These are phyloP conservation scores for Xenus cinereus DNA, from an alignment of 2,113 vertebrate genomes.

Conservation along the genomic window DNA sequence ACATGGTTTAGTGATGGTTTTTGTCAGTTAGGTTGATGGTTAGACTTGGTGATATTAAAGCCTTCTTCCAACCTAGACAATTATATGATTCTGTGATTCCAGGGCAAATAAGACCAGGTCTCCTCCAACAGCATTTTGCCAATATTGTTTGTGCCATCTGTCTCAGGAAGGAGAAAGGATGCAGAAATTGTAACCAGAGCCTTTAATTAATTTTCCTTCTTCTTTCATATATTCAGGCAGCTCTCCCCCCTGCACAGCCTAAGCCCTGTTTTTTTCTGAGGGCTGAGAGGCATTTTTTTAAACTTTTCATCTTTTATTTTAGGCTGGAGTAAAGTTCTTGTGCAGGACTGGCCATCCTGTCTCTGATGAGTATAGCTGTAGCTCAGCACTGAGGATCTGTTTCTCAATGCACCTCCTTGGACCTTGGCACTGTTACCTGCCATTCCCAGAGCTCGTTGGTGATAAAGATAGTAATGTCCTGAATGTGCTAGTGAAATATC, in stretches of 20 bases:
- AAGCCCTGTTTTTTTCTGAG: background rate
- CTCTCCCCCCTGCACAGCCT: background rate
- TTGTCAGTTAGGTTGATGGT: too few relatives aligned
- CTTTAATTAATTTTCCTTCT: background rate
- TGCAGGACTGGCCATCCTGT: background rate
- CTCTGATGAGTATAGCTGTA: background rate
- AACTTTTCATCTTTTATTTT: background rate
- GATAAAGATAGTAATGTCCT: background rate
- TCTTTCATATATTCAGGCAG: background rate
- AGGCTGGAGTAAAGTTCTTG: background rate
- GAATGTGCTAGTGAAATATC: background rate
- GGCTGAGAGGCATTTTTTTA: background rate
- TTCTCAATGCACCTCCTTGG: background rate
- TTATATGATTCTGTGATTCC: background rate
- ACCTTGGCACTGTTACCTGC: background rate
- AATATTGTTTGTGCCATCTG: background rate
- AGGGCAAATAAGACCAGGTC: background rate
- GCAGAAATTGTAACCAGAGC: background rate
- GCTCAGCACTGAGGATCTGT: background rate
- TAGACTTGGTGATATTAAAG: background rate
- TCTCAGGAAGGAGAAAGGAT: background rate
- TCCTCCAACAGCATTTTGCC: background rate
- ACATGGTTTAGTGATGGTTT: too few relatives aligned
- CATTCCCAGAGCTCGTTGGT: background rate
- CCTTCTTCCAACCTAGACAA: background rate